Conservation (phyloP, 2,888 invertebrate genomes). For the Lathronympha strigana region DNA sequence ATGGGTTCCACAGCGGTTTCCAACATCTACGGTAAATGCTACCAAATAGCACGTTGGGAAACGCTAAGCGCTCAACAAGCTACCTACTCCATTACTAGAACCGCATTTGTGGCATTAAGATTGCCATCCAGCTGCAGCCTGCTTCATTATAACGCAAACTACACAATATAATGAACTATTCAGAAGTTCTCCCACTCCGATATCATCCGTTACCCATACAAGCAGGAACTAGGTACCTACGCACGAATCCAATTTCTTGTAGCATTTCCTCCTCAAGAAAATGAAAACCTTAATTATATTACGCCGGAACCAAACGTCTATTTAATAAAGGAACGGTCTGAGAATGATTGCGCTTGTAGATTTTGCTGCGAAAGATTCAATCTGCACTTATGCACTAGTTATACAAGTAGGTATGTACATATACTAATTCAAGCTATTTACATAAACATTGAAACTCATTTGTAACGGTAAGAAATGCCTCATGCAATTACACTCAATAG, state of each 20-base stretch:
- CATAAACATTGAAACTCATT: background rate
- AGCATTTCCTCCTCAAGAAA: slow-evolving; percentile 59
- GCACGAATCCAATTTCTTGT: slow-evolving; percentile 59
- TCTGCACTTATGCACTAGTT: background rate
- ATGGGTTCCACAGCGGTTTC: background rate
- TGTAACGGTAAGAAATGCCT: slow-evolving; percentile 30
- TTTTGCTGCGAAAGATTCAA: slow-evolving; percentile 1
- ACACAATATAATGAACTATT: slow-evolving; percentile 60
- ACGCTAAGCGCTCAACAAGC: slow-evolving; percentile 43
- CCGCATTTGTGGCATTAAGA: slow-evolving; percentile 66
- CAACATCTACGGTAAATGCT: slow-evolving; percentile 24
- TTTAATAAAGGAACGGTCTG: slow-evolving; percentile 51
- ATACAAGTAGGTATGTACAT: too few relatives aligned
- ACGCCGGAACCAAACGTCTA: slow-evolving; percentile 54
- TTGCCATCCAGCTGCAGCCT: slow-evolving; percentile 61
- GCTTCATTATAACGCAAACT: slow-evolving; percentile 57
- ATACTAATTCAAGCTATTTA: slow-evolving; percentile 22
- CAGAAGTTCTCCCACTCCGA: slow-evolving; percentile 56
- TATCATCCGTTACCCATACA: slow-evolving; percentile 46
- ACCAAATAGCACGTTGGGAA: slow-evolving; percentile 24
- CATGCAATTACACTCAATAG: slow-evolving; percentile 32
- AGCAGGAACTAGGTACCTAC: slow-evolving; percentile 52
- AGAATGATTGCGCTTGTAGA: background rate
- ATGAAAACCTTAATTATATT: slow-evolving; percentile 62
- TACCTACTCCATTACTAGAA: slow-evolving; percentile 71